phyloP scores from a whole-genome alignment of 2,888 invertebrate species.

The Pardosa pseudoannulata region DNA sequence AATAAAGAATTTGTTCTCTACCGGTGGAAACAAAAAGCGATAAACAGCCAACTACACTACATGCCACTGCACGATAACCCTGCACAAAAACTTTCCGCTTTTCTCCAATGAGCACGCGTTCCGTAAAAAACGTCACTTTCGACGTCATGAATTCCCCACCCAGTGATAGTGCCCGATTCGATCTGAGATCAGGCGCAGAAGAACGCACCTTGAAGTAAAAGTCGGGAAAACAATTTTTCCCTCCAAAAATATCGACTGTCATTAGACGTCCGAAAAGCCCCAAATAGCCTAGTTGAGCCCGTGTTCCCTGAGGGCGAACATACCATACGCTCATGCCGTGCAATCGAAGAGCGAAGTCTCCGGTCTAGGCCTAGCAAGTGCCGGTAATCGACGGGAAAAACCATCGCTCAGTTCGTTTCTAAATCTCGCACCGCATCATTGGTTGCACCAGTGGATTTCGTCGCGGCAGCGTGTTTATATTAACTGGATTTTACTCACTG shows the following conservation, averaged over 20 bases:
- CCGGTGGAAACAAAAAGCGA: background rate
- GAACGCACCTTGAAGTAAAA: constrained; percentile 42
- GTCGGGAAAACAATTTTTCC: constrained; percentile 37
- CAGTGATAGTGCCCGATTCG: constrained; percentile 36
- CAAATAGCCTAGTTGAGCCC: constrained; percentile 47
- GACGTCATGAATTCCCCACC: constrained; percentile 54
- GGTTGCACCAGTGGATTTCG: constrained; percentile 23
- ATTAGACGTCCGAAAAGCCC: constrained; percentile 37
- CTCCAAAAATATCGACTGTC: constrained; percentile 38
- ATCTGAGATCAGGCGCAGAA: constrained; percentile 41
- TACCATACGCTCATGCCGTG: constrained; percentile 40
- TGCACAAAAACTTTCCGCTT: constrained; percentile 36
- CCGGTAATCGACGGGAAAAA: background rate
- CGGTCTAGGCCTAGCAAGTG: constrained; percentile 21
- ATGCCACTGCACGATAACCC: too few relatives aligned
- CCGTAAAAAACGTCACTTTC: constrained; percentile 18
- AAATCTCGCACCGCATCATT: background rate
- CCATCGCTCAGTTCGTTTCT: background rate
- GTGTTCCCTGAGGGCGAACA: constrained; percentile 48
- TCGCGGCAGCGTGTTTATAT: background rate
- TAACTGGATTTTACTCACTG: constrained; percentile 4
- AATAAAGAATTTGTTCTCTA: background rate
- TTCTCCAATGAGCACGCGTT: constrained; percentile 22
- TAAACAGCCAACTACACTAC: constrained; percentile 1
- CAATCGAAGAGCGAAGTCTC: background rate